A percentile compares a stretch with the other conserved stretches of the same genome.
These are phyloP conservation scores for Anoplolepis gracilipes DNA, from an alignment of 1,140 invertebrate species.

Conservation along the genomic window DNA sequence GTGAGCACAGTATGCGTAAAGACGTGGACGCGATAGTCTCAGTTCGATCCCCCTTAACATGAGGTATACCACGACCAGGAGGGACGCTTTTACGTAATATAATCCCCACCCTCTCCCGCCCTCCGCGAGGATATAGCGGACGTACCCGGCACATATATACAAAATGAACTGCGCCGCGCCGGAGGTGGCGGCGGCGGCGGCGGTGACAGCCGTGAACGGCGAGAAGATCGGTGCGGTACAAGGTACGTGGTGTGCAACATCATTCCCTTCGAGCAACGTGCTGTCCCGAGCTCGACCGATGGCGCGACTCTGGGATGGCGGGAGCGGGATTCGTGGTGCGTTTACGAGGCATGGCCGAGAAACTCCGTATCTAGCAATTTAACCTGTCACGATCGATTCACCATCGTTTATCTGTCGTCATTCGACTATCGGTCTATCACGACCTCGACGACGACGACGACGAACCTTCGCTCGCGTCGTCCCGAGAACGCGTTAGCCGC, in stretches of 20 bases:
- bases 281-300: too few relatives aligned
- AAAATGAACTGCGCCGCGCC: conserved; percentile 54
- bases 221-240: conserved; percentile 48
- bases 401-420: conserved; percentile 36
- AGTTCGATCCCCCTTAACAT: conserved; percentile 59
- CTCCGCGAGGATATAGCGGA: conserved; percentile 29
- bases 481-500: neutral
- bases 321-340: neutral
- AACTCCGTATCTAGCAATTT: neutral
- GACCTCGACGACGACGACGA: neutral
- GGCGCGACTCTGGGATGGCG: too few relatives aligned
- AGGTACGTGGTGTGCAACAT: conserved; percentile 66
- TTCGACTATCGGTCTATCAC: neutral
- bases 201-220: conserved; percentile 5
- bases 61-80: conserved; percentile 45
- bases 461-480: neutral
- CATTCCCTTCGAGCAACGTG: conserved; percentile 15
- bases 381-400: conserved; percentile 64
- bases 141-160: conserved; percentile 13
- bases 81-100: conserved; percentile 68
- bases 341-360: conserved; percentile 55
- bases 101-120: too few relatives aligned
- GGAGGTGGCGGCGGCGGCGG: conserved; percentile 28
- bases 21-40: conserved; percentile 68
- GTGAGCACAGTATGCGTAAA: conserved; percentile 71